Percentiles rank a stretch among this genome's conserved stretches.
phyloP scores from a whole-genome alignment of 2,888 invertebrate genomes.

The Xiphydria camelus region DNA sequence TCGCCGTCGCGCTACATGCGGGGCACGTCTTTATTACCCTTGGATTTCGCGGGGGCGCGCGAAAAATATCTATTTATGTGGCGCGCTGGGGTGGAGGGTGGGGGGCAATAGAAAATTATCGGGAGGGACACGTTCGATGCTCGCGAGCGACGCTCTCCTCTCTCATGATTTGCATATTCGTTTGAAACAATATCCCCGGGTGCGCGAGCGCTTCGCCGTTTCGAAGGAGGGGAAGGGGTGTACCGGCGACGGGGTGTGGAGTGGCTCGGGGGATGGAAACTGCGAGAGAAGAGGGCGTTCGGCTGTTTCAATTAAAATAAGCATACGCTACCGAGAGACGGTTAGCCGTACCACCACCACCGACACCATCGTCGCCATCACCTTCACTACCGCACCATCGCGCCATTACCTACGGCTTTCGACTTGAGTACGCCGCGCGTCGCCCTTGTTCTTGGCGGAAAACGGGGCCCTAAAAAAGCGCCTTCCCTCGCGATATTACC shows the following conservation, averaged over 20 bases:
- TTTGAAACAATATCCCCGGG: constrained; percentile 56
- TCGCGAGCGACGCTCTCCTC: constrained; percentile 11
- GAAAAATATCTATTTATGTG: constrained; percentile 48
- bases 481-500: constrained; percentile 46
- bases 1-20: constrained; percentile 36
- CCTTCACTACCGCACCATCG: constrained; percentile 18
- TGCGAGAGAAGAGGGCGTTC: constrained; percentile 25
- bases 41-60: constrained; percentile 38
- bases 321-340: constrained; percentile 27
- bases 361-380: neutral
- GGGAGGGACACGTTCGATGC: no score
- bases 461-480: constrained; percentile 25
- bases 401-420: constrained; percentile 12
- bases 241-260: constrained; percentile 12
- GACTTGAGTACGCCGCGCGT: neutral
- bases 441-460: constrained; percentile 3
- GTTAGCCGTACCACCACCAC: constrained; percentile 13
- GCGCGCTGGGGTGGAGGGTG: constrained; percentile 1
- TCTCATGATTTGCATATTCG: constrained; percentile 58
- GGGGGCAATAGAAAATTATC: no score
- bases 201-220: constrained; percentile 33
- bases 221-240: constrained; percentile 27
- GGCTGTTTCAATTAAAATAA: constrained; percentile 56
- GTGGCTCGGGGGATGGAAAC: constrained; percentile 16
- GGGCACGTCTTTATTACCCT: constrained; percentile 48